Conservation (phyloP, 1,140 invertebrate species). For the Caerostris darwini region DNA sequence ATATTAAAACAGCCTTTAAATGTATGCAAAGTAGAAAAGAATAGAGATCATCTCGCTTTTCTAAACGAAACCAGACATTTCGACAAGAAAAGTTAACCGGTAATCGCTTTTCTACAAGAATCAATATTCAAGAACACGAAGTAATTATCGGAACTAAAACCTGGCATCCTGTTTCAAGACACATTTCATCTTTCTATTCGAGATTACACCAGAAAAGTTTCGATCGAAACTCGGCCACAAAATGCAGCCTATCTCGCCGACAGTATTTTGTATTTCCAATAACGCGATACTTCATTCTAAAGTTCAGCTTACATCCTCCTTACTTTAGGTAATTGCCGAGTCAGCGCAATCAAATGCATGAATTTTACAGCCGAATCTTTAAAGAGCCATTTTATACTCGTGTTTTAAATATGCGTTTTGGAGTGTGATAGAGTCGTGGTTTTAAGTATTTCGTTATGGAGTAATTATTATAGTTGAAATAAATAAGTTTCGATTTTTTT, state of each 20-base stretch:
- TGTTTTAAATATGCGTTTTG: neutral
- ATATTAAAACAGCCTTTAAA: no score
- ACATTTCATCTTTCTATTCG: slow-evolving; percentile 5
- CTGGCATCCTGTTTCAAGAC: slow-evolving; percentile 12
- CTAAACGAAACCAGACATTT: slow-evolving; percentile 4
- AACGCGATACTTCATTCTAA: slow-evolving; percentile 3
- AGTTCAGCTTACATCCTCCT: neutral
- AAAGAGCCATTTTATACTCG: neutral
- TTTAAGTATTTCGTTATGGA: neutral
- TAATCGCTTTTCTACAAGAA: slow-evolving; percentile 39
- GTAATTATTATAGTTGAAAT: neutral
- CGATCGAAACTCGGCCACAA: neutral
- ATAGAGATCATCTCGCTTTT: neutral
- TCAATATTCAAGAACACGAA: slow-evolving; percentile 36
- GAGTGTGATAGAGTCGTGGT: neutral
- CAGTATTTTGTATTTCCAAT: slow-evolving; percentile 8
- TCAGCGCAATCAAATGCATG: neutral
- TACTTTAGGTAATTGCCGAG: neutral
- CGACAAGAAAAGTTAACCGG: slow-evolving; percentile 14
- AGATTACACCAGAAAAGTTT: slow-evolving; percentile 35
- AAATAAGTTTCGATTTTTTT: no score
- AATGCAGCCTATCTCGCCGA: neutral
- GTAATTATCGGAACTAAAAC: slow-evolving; percentile 39
- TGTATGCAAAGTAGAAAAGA: neutral
- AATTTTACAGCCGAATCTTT: neutral